phyloP scores from a whole-genome alignment of 2,888 invertebrate genomes.

The Epinotia bilunana region DNA sequence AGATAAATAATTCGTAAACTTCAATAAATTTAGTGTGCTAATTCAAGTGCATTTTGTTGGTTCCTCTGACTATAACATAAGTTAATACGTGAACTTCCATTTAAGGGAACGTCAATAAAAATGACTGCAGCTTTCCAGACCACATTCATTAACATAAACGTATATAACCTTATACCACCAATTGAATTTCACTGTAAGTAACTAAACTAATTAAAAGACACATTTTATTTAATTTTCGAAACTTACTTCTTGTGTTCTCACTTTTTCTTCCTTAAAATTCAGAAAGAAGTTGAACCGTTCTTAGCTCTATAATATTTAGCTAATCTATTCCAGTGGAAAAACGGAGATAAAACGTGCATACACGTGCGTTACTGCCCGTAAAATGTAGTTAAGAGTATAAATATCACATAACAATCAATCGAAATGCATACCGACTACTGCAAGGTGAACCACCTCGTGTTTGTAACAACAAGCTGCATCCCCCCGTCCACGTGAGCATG shows the following conservation, averaged over 20 bases:
- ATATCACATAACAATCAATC: slow-evolving; percentile 13
- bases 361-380: too few relatives aligned
- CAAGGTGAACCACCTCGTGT: slow-evolving; percentile 41
- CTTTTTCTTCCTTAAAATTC: too few relatives aligned
- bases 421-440: slow-evolving; percentile 2
- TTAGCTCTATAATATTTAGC: too few relatives aligned
- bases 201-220: not conserved
- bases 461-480: slow-evolving; percentile 30
- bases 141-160: slow-evolving; percentile 12
- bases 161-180: not conserved
- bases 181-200: not conserved
- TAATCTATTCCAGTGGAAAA: too few relatives aligned
- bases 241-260: too few relatives aligned
- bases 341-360: too few relatives aligned
- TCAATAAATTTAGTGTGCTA: not conserved
- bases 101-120: slow-evolving; percentile 2
- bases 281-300: too few relatives aligned
- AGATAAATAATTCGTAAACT: not conserved
- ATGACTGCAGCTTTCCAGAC: slow-evolving; percentile 6
- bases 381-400: not conserved
- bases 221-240: not conserved
- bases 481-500: slow-evolving; percentile 15
- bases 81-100: not conserved
- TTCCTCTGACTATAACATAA: not conserved
- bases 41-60: not conserved